These are phyloP conservation scores for Melanotaenia duboulayi DNA, from an alignment of 2,113 vertebrate genomes.

Conservation along the genomic window DNA sequence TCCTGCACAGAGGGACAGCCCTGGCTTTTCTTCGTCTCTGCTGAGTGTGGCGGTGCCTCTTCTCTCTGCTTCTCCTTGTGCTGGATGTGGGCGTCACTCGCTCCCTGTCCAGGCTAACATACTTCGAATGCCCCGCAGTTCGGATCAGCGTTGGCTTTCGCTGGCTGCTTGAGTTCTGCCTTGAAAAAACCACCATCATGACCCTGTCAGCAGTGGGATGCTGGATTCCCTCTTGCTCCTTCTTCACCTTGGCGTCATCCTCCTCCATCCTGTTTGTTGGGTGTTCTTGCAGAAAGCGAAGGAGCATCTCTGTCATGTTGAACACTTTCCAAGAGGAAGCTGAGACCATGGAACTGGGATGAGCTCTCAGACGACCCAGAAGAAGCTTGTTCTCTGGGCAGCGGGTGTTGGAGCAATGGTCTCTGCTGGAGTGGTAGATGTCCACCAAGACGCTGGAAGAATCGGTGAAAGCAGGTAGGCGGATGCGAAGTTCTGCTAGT, in stretches of 20 bases:
- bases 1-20: constrained; percentile 75
- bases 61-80: constrained; percentile 48
- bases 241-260: not conserved
- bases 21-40: constrained; percentile 54
- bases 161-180: constrained; percentile 51
- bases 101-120: constrained; percentile 75
- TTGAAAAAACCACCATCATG: constrained; percentile 89
- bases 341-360: constrained; percentile 47
- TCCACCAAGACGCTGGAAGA: constrained; percentile 73
- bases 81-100: not conserved
- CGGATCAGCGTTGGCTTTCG: constrained; percentile 82
- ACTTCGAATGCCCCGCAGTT: constrained; percentile 86
- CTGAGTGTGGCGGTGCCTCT: constrained; percentile 56
- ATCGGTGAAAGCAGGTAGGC: constrained; percentile 63
- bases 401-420: constrained; percentile 26
- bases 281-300: constrained; percentile 78
- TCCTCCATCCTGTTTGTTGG: not conserved
- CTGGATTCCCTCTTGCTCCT: constrained; percentile 30
- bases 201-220: constrained; percentile 67
- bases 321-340: constrained; percentile 86
- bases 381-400: constrained; percentile 73
- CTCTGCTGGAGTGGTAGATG: constrained; percentile 82
- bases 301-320: constrained; percentile 84
- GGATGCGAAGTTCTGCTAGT: constrained; percentile 85
- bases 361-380: constrained; percentile 80